Evolutionary conservation across 2,888 invertebrate species (phyloP), one percentile per base, ranked within the genome.

Genomic region (Netelia inedita): DNA sequence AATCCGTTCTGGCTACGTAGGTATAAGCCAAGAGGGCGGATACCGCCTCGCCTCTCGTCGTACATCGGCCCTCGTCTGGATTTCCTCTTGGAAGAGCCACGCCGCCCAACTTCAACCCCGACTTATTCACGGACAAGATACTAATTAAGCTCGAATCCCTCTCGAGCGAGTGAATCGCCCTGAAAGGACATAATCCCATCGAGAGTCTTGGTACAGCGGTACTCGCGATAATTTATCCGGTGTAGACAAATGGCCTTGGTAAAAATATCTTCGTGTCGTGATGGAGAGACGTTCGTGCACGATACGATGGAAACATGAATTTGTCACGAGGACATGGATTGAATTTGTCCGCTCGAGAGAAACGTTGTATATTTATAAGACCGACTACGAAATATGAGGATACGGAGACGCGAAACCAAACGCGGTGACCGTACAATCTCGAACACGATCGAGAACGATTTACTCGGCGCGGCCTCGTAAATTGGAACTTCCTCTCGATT

Each of bases 101-200:
- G 79, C 71, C 74, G 79, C 14, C 35, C 19, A 35, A 63, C 23
- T 72, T 78, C 81, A 69, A 43, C 74, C 78, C 75, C 75, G 14
- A 50, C 79, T 74, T 72, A 66, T 75, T 82, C 74, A 28, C 50
- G 66, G 57, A 75, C 74, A 79, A 55, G 79, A 82, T 82, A 61
- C 82, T 79, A 82, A 85, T 85, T 85, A 82, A 85, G 35, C 79
- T 55, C 65, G 78, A 82, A 71, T 82, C 73, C 50, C 65, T 35
- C 35, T 35, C 9, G 66, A 43, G 21, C 43, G 50, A 61, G 55
- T 63, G 61, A 50, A 35, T 35, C 35, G 46, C 59, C 71, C 41
- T 28, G 28, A 53, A 57, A 43, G 16, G 41, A 53, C 53, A 83
- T 71, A 68, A 79, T 82, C 65, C 59, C 19, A 74, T 43, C 79